Percentiles rank a stretch among this genome's conserved stretches.
phyloP scores from a whole-genome alignment of 1,140 invertebrate genomes.

The Panagrolaimus sp. region DNA sequence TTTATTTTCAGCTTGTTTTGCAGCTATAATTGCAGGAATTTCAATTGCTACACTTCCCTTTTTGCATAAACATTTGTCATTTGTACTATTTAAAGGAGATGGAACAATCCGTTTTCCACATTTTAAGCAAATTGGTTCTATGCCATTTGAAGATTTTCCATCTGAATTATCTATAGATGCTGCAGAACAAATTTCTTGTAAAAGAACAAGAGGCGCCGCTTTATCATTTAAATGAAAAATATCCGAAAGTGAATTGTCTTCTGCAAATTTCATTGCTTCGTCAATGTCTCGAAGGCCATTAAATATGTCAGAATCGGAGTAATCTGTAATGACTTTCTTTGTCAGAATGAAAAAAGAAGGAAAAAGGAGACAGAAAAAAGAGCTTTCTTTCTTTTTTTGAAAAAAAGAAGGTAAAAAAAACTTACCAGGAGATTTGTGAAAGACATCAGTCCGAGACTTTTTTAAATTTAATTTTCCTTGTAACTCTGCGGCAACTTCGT shows the following conservation, averaged over 20 bases:
- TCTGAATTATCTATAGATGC: slow-evolving; percentile 52
- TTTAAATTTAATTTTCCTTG: slow-evolving; percentile 31
- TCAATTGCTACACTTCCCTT: neutral
- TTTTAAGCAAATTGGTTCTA: slow-evolving; percentile 23
- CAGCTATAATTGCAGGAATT: too few relatives aligned
- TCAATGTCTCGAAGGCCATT: slow-evolving; percentile 38
- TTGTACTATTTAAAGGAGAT: neutral
- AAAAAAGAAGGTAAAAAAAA: neutral
- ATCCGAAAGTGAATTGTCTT: slow-evolving; percentile 35
- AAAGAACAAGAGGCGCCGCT: slow-evolving; percentile 46
- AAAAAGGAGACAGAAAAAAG: too few relatives aligned
- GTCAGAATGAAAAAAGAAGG: too few relatives aligned
- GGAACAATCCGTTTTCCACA: slow-evolving; percentile 5
- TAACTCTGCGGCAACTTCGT: slow-evolving; percentile 35
- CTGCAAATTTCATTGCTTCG: slow-evolving; percentile 35
- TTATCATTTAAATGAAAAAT: slow-evolving; percentile 38
- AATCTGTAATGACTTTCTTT: neutral
- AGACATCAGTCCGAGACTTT: slow-evolving; percentile 47
- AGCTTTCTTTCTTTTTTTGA: too few relatives aligned
- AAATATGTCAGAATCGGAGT: slow-evolving; percentile 30
- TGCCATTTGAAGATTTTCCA: slow-evolving; percentile 24
- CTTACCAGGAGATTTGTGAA: slow-evolving; percentile 45
- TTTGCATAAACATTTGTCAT: slow-evolving; percentile 11
- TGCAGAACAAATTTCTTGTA: slow-evolving; percentile 55
- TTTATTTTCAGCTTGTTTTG: too few relatives aligned